A percentile compares a stretch with the other conserved stretches of the same genome.
phyloP scores from a whole-genome alignment of 2,113 vertebrate genomes.

The Eulemur rufifrons region DNA sequence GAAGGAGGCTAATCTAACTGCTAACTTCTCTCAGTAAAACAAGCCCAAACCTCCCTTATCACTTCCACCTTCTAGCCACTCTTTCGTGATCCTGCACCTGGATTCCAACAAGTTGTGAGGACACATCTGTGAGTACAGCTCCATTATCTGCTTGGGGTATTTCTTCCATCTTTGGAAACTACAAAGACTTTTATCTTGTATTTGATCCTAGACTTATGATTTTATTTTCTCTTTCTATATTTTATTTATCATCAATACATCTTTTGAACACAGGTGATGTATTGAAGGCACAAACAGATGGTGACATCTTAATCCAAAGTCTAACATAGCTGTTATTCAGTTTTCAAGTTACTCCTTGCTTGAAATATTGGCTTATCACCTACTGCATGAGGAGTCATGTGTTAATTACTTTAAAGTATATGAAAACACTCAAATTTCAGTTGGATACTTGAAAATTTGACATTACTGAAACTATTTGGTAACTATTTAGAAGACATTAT shows the following conservation, averaged over 20 bases:
- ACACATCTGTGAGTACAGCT: not conserved
- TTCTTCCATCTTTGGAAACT: not conserved
- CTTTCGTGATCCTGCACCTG: not conserved
- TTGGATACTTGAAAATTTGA: not conserved
- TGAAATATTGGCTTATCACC: not conserved
- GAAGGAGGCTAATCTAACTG: not conserved
- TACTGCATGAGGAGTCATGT: not conserved
- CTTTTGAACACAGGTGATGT: not conserved
- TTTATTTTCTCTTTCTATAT: not conserved
- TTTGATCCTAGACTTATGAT: not conserved
- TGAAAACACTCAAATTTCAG: not conserved
- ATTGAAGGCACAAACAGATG: not conserved
- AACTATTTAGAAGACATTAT: not conserved
- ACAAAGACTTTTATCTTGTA: not conserved
- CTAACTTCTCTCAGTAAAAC: not conserved
- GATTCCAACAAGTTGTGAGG: not conserved
- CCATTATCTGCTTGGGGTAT: not conserved
- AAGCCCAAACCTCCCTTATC: not conserved
- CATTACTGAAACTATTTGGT: not conserved
- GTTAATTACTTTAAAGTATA: not conserved
- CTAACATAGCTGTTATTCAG: not conserved
- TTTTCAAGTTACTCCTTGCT: not conserved
- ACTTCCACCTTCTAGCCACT: not conserved
- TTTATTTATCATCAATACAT: not conserved
- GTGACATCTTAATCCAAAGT: not conserved